phyloP scores from a whole-genome alignment of 2,888 invertebrate species.

The Chydorus sphaericus region DNA sequence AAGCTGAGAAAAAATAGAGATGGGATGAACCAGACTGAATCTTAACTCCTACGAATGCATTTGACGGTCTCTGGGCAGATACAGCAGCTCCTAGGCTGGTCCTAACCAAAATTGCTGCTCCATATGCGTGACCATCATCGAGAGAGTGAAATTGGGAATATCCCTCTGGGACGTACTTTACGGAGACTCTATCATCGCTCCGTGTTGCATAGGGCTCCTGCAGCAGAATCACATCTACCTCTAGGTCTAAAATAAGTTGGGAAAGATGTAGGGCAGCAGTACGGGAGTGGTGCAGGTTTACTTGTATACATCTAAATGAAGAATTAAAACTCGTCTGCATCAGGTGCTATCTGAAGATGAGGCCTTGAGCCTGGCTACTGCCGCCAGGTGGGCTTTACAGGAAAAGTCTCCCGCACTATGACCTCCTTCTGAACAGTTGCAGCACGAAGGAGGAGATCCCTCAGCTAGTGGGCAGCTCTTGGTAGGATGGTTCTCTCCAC shows the following conservation, averaged over 20 bases:
- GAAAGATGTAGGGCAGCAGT: background rate
- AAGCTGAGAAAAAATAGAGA: background rate
- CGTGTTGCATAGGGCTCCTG: background rate
- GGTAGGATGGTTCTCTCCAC: too few relatives aligned
- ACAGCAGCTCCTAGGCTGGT: too few relatives aligned
- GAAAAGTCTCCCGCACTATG: background rate
- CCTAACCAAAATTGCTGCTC: background rate
- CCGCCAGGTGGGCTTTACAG: background rate
- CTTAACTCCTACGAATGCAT: background rate
- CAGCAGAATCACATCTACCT: background rate
- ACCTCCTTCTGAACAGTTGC: background rate
- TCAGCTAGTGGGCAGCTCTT: background rate
- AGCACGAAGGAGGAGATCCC: background rate
- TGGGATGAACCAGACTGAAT: background rate
- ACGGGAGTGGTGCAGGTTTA: background rate
- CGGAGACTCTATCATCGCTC: too few relatives aligned
- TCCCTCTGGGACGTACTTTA: background rate
- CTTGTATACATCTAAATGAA: background rate
- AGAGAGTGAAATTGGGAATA: background rate
- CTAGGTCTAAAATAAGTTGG: background rate
- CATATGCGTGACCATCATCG: background rate
- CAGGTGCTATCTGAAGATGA: background rate
- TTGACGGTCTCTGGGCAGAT: too few relatives aligned
- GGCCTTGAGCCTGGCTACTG: background rate
- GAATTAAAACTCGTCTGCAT: background rate